Percentiles rank a stretch among this genome's conserved stretches.
Evolutionary conservation across 1,140 invertebrate genomes (phyloP).

Genomic region (Drosophila saltans): DNA sequence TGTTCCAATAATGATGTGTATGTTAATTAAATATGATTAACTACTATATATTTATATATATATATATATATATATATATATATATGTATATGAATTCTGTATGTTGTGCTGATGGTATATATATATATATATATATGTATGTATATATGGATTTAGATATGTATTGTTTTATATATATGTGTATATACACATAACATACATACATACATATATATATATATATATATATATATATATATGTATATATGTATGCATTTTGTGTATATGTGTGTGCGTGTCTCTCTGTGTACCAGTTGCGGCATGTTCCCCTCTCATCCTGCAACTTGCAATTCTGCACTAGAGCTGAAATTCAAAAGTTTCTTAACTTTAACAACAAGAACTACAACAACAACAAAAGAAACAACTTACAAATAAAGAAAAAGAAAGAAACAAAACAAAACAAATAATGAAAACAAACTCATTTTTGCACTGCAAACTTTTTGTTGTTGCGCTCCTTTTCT

Average conservation of each 20-base stretch:
- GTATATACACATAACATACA: too few species aligned
- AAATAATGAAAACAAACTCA: constrained; percentile 7
- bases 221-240: constrained; percentile 41
- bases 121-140: constrained; percentile 4
- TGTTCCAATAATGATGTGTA: constrained; percentile 19
- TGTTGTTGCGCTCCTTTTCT: constrained; percentile 16
- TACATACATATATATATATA: background rate
- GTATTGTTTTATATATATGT: too few species aligned
- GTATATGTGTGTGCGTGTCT: constrained; percentile 70
- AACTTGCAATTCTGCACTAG: constrained; percentile 36
- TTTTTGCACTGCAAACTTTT: constrained; percentile 27
- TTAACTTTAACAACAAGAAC: constrained; percentile 17
- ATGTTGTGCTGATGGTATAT: constrained; percentile 78
- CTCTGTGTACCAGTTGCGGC: constrained; percentile 66
- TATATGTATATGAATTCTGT: constrained; percentile 59
- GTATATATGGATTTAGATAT: too few species aligned
- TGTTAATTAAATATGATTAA: constrained; percentile 62
- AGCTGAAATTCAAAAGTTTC: constrained; percentile 27
- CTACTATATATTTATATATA: constrained; percentile 6
- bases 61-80: constrained; percentile 3
- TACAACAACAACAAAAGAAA: background rate
- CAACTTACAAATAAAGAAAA: background rate
- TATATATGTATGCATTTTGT: constrained; percentile 4
- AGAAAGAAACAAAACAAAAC: background rate
- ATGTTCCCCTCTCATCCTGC: constrained; percentile 52